A percentile compares a stretch with the other conserved stretches of the same genome.
phyloP scores from a whole-genome alignment of 1,140 invertebrate genomes.

The Drepana arcuata region DNA sequence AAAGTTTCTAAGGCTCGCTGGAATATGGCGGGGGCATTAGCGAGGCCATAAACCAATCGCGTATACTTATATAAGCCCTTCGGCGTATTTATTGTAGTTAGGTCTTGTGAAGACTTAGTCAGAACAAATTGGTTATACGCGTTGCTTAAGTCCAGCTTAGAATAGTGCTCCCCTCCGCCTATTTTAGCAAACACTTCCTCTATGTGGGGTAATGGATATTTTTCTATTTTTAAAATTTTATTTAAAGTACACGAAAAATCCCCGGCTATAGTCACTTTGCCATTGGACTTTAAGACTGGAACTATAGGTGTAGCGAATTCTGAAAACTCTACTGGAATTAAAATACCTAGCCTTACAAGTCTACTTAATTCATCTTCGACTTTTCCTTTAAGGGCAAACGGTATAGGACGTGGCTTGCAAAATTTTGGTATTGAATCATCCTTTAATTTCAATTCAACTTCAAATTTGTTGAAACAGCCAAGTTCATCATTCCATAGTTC shows the following conservation, averaged over 20 bases:
- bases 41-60: background rate
- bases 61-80: background rate
- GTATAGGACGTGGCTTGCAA: background rate
- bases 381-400: constrained; percentile 2
- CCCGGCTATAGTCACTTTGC: background rate
- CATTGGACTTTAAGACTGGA: background rate
- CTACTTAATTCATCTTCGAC: background rate
- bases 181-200: constrained; percentile 1
- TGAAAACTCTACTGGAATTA: background rate
- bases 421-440: background rate
- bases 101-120: background rate
- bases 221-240: constrained; percentile 1
- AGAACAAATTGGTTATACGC: background rate
- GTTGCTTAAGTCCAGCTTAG: background rate
- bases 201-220: constrained; percentile 1
- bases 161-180: constrained; percentile 1
- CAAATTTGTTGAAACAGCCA: constrained; percentile 1
- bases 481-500: constrained; percentile 1
- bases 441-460: background rate
- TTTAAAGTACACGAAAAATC: constrained; percentile 2
- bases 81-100: background rate
- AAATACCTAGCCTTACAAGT: background rate
- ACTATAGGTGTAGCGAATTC: background rate
- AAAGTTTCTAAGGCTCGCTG: background rate
- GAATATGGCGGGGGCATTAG: background rate